Conservation (phyloP, 1,140 invertebrate genomes). For the Lanistes nyassanus region DNA sequence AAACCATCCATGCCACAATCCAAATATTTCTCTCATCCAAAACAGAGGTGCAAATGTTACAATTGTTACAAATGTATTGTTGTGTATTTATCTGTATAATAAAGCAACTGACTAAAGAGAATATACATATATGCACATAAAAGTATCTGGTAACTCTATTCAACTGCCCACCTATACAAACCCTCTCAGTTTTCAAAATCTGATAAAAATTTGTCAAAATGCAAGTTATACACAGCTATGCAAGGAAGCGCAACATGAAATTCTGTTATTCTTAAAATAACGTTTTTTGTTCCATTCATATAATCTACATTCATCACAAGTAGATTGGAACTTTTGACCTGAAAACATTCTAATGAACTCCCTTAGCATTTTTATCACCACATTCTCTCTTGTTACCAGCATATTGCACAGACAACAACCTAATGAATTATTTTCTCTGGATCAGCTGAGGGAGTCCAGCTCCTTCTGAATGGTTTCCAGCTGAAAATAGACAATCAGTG, state of each 20-base stretch:
- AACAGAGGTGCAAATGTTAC: not conserved
- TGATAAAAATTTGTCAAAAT: not conserved
- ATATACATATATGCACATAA: constrained; percentile 2
- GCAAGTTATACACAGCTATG: not conserved
- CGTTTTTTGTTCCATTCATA: not conserved
- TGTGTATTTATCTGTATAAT: not conserved
- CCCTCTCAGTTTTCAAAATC: not conserved
- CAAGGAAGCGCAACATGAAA: not conserved
- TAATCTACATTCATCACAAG: not conserved
- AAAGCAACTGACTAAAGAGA: not conserved
- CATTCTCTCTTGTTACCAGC: not conserved
- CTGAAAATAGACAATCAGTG: constrained; percentile 32
- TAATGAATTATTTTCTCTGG: not conserved
- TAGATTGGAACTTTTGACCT: not conserved
- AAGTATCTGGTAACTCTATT: not conserved
- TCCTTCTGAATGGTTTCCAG: constrained; percentile 53
- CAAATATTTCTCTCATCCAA: not conserved
- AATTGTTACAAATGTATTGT: not conserved
- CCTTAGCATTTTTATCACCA: not conserved
- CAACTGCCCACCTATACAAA: not conserved
- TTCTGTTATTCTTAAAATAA: not conserved
- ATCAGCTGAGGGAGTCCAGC: constrained; percentile 37
- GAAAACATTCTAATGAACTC: not conserved
- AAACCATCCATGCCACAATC: not conserved
- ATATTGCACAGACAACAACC: not conserved